Percentiles rank a stretch among this genome's conserved stretches.
Conservation (phyloP, 2,888 invertebrate genomes). For the Holacanthella duospinosa region DNA sequence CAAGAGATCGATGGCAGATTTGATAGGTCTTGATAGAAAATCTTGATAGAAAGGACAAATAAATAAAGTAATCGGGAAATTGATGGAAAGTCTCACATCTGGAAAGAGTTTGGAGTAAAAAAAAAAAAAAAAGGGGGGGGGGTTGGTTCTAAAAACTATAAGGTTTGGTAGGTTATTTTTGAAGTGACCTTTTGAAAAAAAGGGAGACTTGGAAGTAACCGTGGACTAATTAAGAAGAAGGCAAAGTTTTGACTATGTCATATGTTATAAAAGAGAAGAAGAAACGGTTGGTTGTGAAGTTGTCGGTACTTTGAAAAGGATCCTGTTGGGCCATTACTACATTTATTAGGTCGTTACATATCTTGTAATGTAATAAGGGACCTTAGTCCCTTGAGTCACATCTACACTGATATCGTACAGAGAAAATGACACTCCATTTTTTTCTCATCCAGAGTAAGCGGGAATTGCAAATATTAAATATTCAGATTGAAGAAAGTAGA, state of each 20-base stretch:
- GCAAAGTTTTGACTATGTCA: neutral
- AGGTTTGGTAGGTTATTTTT: neutral
- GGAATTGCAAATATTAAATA: constrained; percentile 38
- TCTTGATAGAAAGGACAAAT: neutral
- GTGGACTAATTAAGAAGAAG: neutral
- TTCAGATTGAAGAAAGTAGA: constrained; percentile 22
- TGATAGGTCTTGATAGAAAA: no score
- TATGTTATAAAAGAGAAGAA: no score
- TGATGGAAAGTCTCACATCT: neutral
- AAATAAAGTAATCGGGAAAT: neutral
- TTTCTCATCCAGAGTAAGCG: constrained; percentile 36
- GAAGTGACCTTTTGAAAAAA: neutral
- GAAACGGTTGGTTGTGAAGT: no score
- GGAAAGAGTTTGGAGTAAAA: neutral
- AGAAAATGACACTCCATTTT: constrained; percentile 37
- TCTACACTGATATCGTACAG: constrained; percentile 37
- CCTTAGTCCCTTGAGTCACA: constrained; percentile 31
- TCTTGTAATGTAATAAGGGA: constrained; percentile 35
- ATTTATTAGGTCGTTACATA: constrained; percentile 38
- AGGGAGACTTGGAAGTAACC: neutral
- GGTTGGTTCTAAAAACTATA: no score
- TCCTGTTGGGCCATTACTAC: constrained; percentile 28
- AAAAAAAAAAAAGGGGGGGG: neutral
- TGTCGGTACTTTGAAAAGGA: no score
- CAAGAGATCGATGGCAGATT: neutral